Evolutionary conservation across 2,797 vertebrate genomes (phyloP), one percentile per base, ranked within the genome.

Genomic region (Enteromius mattozi): DNA sequence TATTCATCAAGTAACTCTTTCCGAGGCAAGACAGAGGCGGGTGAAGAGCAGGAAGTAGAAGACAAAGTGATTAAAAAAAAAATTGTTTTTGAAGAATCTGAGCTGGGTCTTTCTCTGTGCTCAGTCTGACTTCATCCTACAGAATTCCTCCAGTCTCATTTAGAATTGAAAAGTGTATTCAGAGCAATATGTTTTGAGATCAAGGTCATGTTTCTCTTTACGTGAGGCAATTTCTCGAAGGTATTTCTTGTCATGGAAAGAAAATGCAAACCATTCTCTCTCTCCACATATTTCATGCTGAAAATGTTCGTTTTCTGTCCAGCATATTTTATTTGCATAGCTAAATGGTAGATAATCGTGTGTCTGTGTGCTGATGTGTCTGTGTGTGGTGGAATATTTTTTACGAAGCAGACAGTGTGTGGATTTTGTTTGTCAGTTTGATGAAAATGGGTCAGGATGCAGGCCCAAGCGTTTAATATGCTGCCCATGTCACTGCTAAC

Each of bases 391-490:
- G 59, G 81, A 37, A 78, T 72, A 65, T 56, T 56, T 72, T 82
- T 70, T 76, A 85, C 80, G 83, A 83, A 84, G 77, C 49, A 84
- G 89, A 84, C 88, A 88, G 76, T 0, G 86, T 91, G 92, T 88
- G 91, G 90, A 89, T 92, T 91, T 91, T 94, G 90, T 92, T 90
- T 93, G 93, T 93, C 92, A 93, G 91, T 92, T 91, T 93, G 93
- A 92, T 90, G 91, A 92, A 94, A 94, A 93, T 94, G 92, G 94
- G 94, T 94, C 94, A 95, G 92, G 91, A 93, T 93, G 90, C 90
- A 83, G 89, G 91, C 86, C 87, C 88, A 45, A 78, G 86, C 80
- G 86, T 95, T 95, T 92, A 94, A 91, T 94, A 94, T 94, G 92
- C 91, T 86, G 91, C 89, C 85, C 92, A 86, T 92, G 92, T 91